Evolutionary conservation across 1,140 invertebrate genomes (phyloP), one percentile per base, ranked within the genome.

Genomic region (Neuroterus valhalla): DNA sequence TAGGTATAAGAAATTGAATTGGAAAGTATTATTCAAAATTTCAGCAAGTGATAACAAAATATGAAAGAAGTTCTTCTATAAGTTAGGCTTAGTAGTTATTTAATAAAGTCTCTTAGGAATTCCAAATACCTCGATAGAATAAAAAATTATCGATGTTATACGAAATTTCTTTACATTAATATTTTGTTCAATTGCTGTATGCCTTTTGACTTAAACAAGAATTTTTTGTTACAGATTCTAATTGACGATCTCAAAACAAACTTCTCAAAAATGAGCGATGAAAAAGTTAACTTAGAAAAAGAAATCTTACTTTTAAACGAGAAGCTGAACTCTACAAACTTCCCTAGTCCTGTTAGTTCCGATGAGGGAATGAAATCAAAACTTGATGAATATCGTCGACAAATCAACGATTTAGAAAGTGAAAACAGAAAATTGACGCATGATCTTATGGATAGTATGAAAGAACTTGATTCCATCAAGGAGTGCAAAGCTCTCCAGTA

Each of bases 391-490:
- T 79, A 80, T 52, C 26, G 74, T 66, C 48, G 72, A 17, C 74
- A 75, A 52, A 72, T 80, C 1, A 75, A 68, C 31, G 46, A 17
- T 0, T 55, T 79, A 3, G 79, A 70, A 8, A 66, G 48, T 19
- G 80, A 81, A 66, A 81, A 83, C 43, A 67, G 45, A 38, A 68
- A 78, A 67, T 73, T 80, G 12, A 81, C 80, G 0, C 50, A 71
- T 3, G 79, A 80, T 31, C 50, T 85, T 3, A 81, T 79, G 70
- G 78, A 80, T 2, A 82, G 71, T 52, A 77, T 79, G 10, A 77
- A 82, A 26, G 82, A 85, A 48, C 38, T 83, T 11, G 79, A 83
- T 15, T 76, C 71, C 31, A 23, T 81, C 0, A 82, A 80, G 38
- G 73, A 78, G 23, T 77, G 66, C 17, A 78, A 79, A 76, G 17